Evolutionary conservation across 2,888 invertebrate genomes (phyloP).

Genomic region (Lasioglossum leucozonium): DNA sequence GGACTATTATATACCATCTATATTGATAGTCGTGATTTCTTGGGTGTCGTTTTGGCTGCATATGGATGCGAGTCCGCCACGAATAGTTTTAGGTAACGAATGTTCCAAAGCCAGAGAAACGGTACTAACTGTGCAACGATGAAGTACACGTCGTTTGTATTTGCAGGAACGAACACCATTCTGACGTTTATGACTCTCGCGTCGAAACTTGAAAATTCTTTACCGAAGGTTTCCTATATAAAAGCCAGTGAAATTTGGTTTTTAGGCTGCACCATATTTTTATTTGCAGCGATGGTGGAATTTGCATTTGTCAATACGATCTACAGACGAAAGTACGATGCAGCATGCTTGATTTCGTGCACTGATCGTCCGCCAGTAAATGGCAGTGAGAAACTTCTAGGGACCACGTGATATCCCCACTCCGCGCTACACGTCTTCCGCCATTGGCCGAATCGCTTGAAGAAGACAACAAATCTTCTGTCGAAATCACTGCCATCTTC

Average conservation of each 20-base stretch:
- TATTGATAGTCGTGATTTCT: constrained; percentile 93
- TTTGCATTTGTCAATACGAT: constrained; percentile 96
- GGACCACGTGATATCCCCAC: too few species aligned
- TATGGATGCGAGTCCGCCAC: constrained; percentile 93
- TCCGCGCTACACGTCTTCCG: too few species aligned
- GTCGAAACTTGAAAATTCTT: constrained; percentile 92
- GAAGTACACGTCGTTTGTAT: constrained; percentile 4
- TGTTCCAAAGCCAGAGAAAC: background rate
- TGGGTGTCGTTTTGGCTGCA: constrained; percentile 97
- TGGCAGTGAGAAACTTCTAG: too few species aligned
- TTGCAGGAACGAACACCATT: constrained; percentile 93
- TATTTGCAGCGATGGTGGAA: constrained; percentile 93
- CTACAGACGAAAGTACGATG: constrained; percentile 91
- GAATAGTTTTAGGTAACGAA: constrained; percentile 90
- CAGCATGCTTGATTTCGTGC: background rate
- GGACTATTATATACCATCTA: constrained; percentile 95
- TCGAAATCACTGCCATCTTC: too few species aligned
- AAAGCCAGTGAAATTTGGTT: constrained; percentile 97
- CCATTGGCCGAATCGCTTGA: too few species aligned
- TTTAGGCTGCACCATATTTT: constrained; percentile 92
- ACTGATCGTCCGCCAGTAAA: too few species aligned
- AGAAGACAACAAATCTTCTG: too few species aligned
- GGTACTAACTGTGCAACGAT: background rate
- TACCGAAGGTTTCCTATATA: constrained; percentile 95
- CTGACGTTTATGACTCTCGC: constrained; percentile 94